These are phyloP conservation scores for Pedionomus torquatus DNA, from an alignment of 2,113 vertebrate species.

Conservation along the genomic window DNA sequence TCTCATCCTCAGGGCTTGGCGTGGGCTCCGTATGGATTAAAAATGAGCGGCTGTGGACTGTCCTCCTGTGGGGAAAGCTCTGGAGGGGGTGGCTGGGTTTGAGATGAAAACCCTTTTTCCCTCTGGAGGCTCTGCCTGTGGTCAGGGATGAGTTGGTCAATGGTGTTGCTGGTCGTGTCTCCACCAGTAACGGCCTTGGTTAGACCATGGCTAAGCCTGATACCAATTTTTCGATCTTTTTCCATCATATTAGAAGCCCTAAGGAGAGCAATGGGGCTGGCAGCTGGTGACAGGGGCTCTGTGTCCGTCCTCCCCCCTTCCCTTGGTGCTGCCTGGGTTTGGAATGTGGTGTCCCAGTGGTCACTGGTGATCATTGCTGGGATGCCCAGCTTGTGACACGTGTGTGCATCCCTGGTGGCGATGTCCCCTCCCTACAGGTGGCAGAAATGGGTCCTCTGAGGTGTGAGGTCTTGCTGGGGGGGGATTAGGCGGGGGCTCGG, in stretches of 20 bases:
- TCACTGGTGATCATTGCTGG: fast-evolving
- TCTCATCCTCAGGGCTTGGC: neutral
- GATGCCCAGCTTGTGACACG: fast-evolving
- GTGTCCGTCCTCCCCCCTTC: neutral
- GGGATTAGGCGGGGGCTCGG: fast-evolving
- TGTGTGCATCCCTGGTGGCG: fast-evolving
- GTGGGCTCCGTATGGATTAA: neutral
- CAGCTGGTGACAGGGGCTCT: fast-evolving
- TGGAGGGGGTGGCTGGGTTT: neutral
- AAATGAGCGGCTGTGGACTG: fast-evolving
- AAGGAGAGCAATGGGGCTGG: neutral
- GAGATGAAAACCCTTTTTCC: fast-evolving
- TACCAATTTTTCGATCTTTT: fast-evolving
- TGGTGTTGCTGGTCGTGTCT: fast-evolving
- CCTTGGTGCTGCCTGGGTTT: neutral
- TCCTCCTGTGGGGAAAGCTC: fast-evolving
- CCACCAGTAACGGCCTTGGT: fast-evolving
- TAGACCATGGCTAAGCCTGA: fast-evolving
- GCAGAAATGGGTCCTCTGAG: fast-evolving
- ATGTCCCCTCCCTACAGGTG: neutral
- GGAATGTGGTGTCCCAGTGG: fast-evolving
- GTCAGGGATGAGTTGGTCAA: fast-evolving
- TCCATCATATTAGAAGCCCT: fast-evolving
- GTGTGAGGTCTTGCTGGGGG: too few species aligned
- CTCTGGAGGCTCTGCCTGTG: too few species aligned